phyloP scores from a whole-genome alignment of 1,140 invertebrate genomes.

The Leucophenga varia region DNA sequence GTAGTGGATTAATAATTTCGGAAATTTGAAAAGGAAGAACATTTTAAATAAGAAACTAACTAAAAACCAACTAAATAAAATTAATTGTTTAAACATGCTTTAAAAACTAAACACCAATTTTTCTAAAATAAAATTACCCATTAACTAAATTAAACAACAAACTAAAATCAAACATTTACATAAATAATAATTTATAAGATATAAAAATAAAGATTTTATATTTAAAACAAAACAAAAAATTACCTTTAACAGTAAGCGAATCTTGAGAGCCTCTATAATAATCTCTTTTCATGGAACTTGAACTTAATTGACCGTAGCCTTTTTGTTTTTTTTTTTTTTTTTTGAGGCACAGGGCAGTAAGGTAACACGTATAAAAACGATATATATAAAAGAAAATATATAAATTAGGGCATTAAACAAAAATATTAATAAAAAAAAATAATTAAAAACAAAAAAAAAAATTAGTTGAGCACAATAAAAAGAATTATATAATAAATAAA shows the following conservation, averaged over 20 bases:
- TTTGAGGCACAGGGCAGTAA: no score
- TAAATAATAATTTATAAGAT: no score
- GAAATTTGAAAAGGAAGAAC: no score
- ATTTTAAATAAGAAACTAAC: no score
- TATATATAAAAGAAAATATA: constrained; percentile 33
- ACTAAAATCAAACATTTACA: constrained; percentile 28
- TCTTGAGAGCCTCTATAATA: constrained; percentile 86
- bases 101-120: not conserved
- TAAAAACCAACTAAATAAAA: constrained; percentile 10
- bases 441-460: constrained; percentile 23
- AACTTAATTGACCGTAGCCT: constrained; percentile 56
- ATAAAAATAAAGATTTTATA: no score
- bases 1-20: no score
- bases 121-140: constrained; percentile 5
- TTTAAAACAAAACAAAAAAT: constrained; percentile 45
- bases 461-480: constrained; percentile 9
- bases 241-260: constrained; percentile 71
- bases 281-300: constrained; percentile 76
- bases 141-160: constrained; percentile 23
- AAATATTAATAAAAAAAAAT: constrained; percentile 26
- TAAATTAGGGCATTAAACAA: constrained; percentile 15
- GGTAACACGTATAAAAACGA: constrained; percentile 11
- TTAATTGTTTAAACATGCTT: constrained; percentile 1
- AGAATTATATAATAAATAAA: constrained; percentile 3
- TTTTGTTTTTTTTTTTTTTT: no score